These are phyloP conservation scores for Lutjanus campechanus DNA, from an alignment of 2,797 vertebrate species.

Conservation along the genomic window DNA sequence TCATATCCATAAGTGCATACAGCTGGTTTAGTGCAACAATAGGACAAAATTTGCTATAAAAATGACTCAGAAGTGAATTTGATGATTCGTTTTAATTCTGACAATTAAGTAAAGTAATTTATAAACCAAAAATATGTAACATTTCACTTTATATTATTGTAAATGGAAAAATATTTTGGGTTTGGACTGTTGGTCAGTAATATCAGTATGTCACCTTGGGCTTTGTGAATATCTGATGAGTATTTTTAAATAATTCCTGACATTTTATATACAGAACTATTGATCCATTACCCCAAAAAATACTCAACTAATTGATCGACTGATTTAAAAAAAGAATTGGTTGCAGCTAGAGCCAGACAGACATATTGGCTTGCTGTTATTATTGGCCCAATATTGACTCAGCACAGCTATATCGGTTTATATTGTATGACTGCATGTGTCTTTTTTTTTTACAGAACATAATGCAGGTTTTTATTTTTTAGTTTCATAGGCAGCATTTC, in stretches of 20 bases:
- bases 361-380: too few species aligned
- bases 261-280: background rate
- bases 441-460: too few species aligned
- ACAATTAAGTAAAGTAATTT: background rate
- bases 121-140: slow-evolving; percentile 7
- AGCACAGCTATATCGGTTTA: too few species aligned
- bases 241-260: background rate
- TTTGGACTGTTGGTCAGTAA: background rate
- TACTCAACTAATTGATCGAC: background rate
- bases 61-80: background rate
- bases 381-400: too few species aligned
- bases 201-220: background rate
- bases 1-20: slow-evolving; percentile 11
- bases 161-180: slow-evolving; percentile 1
- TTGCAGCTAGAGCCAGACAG: too few species aligned
- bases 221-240: background rate
- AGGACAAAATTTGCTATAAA: too few species aligned
- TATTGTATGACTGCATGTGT: too few species aligned
- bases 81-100: background rate
- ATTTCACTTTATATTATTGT: slow-evolving; percentile 5
- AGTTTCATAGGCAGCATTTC: too few species aligned
- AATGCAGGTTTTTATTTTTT: too few species aligned
- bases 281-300: background rate
- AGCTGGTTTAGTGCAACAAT: background rate
- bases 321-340: background rate